Evolutionary conservation across 1,140 invertebrate species (phyloP).

Genomic region (Rhagoletis zephyria): DNA sequence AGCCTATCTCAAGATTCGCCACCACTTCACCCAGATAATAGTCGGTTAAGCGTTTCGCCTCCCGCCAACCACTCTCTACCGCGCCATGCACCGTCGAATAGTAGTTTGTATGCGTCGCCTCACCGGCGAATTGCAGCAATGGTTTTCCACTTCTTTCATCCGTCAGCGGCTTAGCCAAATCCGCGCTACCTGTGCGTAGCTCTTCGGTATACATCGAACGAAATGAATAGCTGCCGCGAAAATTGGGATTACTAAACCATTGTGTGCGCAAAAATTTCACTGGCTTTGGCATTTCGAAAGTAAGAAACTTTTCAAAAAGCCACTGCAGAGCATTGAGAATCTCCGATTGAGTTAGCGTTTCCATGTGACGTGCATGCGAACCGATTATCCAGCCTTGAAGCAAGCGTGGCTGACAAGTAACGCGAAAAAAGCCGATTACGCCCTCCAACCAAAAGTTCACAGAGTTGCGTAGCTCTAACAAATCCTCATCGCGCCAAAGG

Average conservation of each 20-base stretch:
- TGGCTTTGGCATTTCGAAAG: slow-evolving; percentile 56
- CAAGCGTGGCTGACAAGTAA: slow-evolving; percentile 62
- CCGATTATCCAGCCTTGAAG: no score
- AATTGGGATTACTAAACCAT: slow-evolving; percentile 80
- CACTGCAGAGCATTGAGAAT: slow-evolving; percentile 72
- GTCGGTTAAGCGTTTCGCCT: slow-evolving; percentile 76
- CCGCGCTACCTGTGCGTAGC: not conserved
- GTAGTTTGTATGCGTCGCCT: slow-evolving; percentile 79
- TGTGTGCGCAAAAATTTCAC: slow-evolving; percentile 62
- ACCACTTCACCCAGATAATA: slow-evolving; percentile 38
- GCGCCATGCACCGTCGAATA: slow-evolving; percentile 75
- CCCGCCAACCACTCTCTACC: slow-evolving; percentile 82
- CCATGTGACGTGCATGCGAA: no score
- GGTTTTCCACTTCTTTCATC: slow-evolving; percentile 39
- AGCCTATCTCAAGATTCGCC: no score
- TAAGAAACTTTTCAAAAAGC: slow-evolving; percentile 71
- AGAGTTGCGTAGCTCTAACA: slow-evolving; percentile 75
- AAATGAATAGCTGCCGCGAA: slow-evolving; percentile 81
- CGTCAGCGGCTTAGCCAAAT: not conserved
- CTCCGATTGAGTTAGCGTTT: slow-evolving; percentile 68
- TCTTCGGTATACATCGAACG: slow-evolving; percentile 74
- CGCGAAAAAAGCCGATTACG: slow-evolving; percentile 78
- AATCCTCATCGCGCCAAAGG: slow-evolving; percentile 76
- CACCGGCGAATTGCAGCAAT: slow-evolving; percentile 80
- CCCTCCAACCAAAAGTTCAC: slow-evolving; percentile 77